These are phyloP conservation scores for Cassiopea andromeda DNA, from an alignment of 30 jellyfish, hydroid and myxozoan species.

Conservation along the genomic window DNA sequence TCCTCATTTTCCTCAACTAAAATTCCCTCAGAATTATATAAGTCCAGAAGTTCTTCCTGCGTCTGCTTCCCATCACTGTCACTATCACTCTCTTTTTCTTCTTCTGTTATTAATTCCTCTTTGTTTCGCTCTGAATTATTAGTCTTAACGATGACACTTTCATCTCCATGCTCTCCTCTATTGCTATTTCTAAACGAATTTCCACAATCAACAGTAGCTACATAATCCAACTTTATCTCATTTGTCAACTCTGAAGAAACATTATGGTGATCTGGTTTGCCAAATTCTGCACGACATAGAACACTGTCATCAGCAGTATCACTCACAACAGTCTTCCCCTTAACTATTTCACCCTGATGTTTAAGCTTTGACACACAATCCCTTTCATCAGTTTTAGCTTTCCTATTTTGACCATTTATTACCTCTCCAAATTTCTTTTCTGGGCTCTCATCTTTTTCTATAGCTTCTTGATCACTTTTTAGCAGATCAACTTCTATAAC, in stretches of 20 bases:
- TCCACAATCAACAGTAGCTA: not conserved
- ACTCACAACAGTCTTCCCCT: too few species aligned
- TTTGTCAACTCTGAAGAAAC: not conserved
- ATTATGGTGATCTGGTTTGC: too few species aligned
- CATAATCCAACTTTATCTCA: not conserved
- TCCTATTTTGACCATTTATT: too few species aligned
- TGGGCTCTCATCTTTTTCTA: too few species aligned
- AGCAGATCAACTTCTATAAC: not conserved
- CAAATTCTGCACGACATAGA: too few species aligned
- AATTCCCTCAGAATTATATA: slow-evolving; percentile 56
- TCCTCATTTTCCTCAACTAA: slow-evolving; percentile 33
- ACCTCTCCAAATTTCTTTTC: too few species aligned
- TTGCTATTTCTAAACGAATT: not conserved
- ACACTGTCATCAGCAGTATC: too few species aligned
- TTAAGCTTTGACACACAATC: too few species aligned
- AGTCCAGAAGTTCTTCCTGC: slow-evolving; percentile 40
- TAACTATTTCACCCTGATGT: too few species aligned
- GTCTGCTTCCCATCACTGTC: slow-evolving; percentile 1
- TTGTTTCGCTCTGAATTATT: not conserved
- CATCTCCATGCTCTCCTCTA: not conserved
- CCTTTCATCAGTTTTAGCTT: too few species aligned
- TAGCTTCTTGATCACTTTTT: too few species aligned
- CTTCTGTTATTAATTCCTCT: not conserved
- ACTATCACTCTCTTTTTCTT: not conserved
- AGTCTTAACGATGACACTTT: not conserved